Conservation (phyloP, 2,113 vertebrate species). For the Setophaga kirtlandii region DNA sequence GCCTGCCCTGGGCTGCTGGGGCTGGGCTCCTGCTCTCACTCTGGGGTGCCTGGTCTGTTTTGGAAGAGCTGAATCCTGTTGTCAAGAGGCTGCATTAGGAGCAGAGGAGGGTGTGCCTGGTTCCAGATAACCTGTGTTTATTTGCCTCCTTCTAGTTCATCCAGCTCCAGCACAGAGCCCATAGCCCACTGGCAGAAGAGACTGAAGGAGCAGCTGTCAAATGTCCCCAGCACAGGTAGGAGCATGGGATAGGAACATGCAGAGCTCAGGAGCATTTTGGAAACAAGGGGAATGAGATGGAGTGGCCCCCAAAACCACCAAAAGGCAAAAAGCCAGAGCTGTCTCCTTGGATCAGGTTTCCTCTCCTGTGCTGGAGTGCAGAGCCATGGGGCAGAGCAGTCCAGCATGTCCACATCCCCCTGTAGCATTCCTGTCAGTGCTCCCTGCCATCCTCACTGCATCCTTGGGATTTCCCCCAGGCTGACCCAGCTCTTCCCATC, state of each 20-base stretch:
- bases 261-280: neutral
- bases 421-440: neutral
- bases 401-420: neutral
- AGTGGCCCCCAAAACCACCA: neutral
- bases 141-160: neutral
- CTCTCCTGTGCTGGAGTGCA: neutral
- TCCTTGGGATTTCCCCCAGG: neutral
- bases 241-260: neutral
- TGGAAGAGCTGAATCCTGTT: neutral
- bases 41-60: rapidly evolving
- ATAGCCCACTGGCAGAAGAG: conserved; percentile 75
- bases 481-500: neutral
- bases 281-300: neutral
- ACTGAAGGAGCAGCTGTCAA: conserved; percentile 75
- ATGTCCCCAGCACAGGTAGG: conserved; percentile 87
- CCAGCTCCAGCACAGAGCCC: conserved; percentile 56
- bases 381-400: neutral
- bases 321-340: neutral
- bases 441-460: neutral
- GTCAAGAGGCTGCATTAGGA: neutral
- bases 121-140: neutral
- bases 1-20: neutral
- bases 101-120: neutral
- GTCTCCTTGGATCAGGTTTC: neutral
- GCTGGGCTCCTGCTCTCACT: neutral